phyloP scores from a whole-genome alignment of 2,888 invertebrate species.

The Tholera decimalis region DNA sequence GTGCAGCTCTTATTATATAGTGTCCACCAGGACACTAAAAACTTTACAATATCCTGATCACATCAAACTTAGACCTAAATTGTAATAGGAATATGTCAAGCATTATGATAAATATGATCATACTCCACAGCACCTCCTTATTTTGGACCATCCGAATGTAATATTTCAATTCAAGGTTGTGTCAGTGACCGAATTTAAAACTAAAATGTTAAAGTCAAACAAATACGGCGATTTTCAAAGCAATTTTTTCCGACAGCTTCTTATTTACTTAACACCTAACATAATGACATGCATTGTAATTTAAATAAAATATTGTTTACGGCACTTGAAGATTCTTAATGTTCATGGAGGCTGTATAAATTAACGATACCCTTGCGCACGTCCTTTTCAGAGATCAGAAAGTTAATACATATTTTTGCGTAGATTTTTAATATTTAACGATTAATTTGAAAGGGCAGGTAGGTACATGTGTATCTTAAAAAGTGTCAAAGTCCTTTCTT shows the following conservation, averaged over 20 bases:
- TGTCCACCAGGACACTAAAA: neutral
- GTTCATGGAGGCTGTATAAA: slow-evolving; percentile 47
- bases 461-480: neutral
- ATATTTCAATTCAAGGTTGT: slow-evolving; percentile 47
- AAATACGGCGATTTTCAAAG: slow-evolving; percentile 53
- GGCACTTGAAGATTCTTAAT: slow-evolving; percentile 41
- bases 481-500: neutral
- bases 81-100: slow-evolving; percentile 6
- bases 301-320: slow-evolving; percentile 50
- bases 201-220: slow-evolving; percentile 54
- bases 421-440: slow-evolving; percentile 5
- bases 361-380: slow-evolving; percentile 41
- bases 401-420: slow-evolving; percentile 26
- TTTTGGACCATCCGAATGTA: slow-evolving; percentile 25
- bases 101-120: slow-evolving; percentile 22
- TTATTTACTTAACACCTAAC: slow-evolving; percentile 43
- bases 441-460: neutral
- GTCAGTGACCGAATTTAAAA: slow-evolving; percentile 40
- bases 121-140: slow-evolving; percentile 2
- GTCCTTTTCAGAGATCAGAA: slow-evolving; percentile 38
- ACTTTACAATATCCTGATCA: neutral
- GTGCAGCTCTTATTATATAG: too few relatives aligned
- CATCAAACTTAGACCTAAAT: neutral
- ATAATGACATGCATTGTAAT: slow-evolving; percentile 37
- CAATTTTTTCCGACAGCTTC: slow-evolving; percentile 32